Conservation (phyloP, 2,797 vertebrate genomes). For the Lerista edwardsae region DNA sequence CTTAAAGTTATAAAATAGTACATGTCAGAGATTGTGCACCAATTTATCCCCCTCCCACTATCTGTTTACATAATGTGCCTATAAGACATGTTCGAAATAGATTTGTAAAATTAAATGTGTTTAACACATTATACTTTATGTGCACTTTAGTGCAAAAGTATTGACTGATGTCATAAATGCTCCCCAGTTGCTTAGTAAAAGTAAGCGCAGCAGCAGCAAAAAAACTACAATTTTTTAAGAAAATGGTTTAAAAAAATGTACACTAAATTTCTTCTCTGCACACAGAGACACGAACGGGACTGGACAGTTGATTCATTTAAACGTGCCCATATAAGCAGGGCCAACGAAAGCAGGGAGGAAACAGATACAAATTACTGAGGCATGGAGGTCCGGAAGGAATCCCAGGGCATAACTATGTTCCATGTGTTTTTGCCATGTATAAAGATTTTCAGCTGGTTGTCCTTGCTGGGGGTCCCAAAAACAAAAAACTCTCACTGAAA, state of each 20-base stretch:
- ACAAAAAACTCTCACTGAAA: too few species aligned
- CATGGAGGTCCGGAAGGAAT: too few species aligned
- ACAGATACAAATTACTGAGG: too few species aligned
- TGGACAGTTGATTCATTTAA: slow-evolving; percentile 57
- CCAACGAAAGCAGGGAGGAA: too few species aligned
- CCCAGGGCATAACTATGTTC: too few species aligned
- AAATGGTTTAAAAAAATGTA: slow-evolving; percentile 11
- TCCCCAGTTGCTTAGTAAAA: slow-evolving; percentile 24
- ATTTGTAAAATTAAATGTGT: slow-evolving; percentile 57
- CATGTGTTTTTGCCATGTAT: too few species aligned
- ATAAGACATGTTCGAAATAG: slow-evolving; percentile 30
- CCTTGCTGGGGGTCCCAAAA: too few species aligned
- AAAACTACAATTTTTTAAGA: slow-evolving; percentile 26
- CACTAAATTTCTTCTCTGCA: slow-evolving; percentile 1
- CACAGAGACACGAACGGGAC: slow-evolving; percentile 41
- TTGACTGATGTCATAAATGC: slow-evolving; percentile 23
- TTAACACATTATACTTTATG: slow-evolving; percentile 42
- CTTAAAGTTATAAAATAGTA: slow-evolving; percentile 51
- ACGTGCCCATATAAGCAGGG: slow-evolving; percentile 20
- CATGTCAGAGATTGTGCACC: slow-evolving; percentile 21
- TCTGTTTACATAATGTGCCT: slow-evolving; percentile 37
- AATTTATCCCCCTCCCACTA: background rate
- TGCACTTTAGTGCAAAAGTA: background rate
- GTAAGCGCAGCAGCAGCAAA: background rate
- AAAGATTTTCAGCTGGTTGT: too few species aligned